Percentiles rank a stretch among this genome's conserved stretches.
phyloP scores from a whole-genome alignment of 53 echinoderm and acorn worm species.

The Holothuria leucospilota region DNA sequence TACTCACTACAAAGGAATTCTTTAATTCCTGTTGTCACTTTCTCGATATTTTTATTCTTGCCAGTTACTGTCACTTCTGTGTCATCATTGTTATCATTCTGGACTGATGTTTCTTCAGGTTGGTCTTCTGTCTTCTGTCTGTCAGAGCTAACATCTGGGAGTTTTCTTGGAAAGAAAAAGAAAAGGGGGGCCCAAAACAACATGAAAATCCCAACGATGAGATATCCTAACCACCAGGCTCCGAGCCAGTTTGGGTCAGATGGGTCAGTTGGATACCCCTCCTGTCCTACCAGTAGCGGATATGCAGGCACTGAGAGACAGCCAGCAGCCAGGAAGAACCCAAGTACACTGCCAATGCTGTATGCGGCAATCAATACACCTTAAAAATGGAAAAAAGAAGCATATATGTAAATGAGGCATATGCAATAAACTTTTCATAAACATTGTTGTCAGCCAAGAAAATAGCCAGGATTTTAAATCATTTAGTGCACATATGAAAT shows the following conservation, averaged over 20 bases:
- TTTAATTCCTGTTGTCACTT: not conserved
- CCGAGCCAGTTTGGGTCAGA: conserved; percentile 33
- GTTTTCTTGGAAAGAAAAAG: conserved; percentile 17
- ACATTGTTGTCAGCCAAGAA: no score
- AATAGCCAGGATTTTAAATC: no score
- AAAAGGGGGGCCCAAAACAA: conserved; percentile 5
- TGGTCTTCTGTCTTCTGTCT: not conserved
- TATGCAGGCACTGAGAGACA: conserved; percentile 44
- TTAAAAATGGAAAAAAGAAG: not conserved
- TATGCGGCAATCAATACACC: conserved; percentile 18
- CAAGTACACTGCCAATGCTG: conserved; percentile 42
- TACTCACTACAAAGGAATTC: conserved; percentile 11
- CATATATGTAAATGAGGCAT: not conserved
- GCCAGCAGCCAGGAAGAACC: conserved; percentile 19
- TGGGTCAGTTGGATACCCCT: not conserved
- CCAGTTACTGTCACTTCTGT: not conserved
- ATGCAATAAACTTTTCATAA: no score
- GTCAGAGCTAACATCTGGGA: not conserved
- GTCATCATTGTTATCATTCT: not conserved
- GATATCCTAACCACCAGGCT: conserved; percentile 46
- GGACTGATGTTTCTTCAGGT: not conserved
- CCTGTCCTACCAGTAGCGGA: not conserved
- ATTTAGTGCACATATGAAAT: no score
- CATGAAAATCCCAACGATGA: not conserved
- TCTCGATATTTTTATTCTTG: not conserved